Evolutionary conservation across 2,113 vertebrate genomes (phyloP), one percentile per base, ranked within the genome.

Genomic region (Gopherus evgoodei): DNA sequence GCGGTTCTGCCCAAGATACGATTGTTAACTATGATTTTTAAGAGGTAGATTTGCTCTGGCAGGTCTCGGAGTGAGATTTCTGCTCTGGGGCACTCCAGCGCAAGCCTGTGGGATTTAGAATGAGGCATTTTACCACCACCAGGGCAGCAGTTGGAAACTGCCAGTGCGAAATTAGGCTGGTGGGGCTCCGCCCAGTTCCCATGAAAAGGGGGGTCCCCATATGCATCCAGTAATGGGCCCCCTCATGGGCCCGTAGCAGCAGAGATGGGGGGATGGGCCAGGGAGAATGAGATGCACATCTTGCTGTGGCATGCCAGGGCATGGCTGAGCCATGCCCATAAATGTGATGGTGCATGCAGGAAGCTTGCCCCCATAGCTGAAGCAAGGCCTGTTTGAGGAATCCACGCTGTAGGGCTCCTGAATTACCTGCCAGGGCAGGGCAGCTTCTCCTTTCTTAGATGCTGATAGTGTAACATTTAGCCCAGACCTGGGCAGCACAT

Each of bases 401-500:
- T 90, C 3, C 89, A 65, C 82, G 38, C 86, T 91, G 91, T 91
- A 83, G 94, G 57, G 94, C 82, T 54, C 54, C 82, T 69, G 84
- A 92, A 87, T 82, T 29, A 31, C 89, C 54, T 82, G 84, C 69
- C 94, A 91, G 79, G 38, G 29, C 31, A 56, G 91, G 56, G 52
- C 76, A 50, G 47, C 35, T 69, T 69, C n/a, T 92, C 78, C 47
- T 82, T 5, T 57, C 78, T 57, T 13, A 62, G 90, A 52, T 0
- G 2, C 54, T 1, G 82, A 38, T 50, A 59, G 21, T 75, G 54
- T 1, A 93, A 75, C 2, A 8, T 78, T 2, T 1, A 53, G 81
- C 88, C 59, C 72, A 79, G 53, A 25, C 3, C 50, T 2, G 38
- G 62, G 86, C 90, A 69, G 54, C 3, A 56, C 42, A 21, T 1